These are phyloP conservation scores for Serripes groenlandicus DNA, from an alignment of 2,888 invertebrate genomes.

Conservation along the genomic window DNA sequence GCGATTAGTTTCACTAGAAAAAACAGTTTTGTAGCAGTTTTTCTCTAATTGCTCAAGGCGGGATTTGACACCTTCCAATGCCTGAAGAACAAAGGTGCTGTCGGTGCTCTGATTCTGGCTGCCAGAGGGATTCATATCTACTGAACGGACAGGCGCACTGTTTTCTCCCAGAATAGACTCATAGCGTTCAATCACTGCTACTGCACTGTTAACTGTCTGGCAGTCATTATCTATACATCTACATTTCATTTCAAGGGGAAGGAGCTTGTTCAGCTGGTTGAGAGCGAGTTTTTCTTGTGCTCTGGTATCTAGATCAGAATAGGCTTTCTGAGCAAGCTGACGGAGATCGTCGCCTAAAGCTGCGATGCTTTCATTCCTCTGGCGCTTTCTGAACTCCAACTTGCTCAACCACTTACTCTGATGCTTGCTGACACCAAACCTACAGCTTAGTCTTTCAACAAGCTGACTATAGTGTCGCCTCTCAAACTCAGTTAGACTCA, in stretches of 20 bases:
- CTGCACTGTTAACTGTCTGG: slow-evolving; percentile 48
- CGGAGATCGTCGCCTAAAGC: slow-evolving; percentile 31
- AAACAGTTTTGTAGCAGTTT: background rate
- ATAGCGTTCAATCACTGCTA: slow-evolving; percentile 53
- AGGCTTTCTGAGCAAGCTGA: slow-evolving; percentile 35
- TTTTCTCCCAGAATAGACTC: slow-evolving; percentile 49
- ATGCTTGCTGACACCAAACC: slow-evolving; percentile 39
- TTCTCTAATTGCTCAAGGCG: slow-evolving; percentile 18
- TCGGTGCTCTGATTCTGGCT: background rate
- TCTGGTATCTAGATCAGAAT: slow-evolving; percentile 14
- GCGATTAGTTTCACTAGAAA: background rate
- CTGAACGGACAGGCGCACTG: slow-evolving; percentile 25
- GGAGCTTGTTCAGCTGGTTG: slow-evolving; percentile 34
- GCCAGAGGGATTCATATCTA: slow-evolving; percentile 1
- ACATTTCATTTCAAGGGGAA: slow-evolving; percentile 58
- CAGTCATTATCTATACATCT: slow-evolving; percentile 62
- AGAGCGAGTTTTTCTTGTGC: slow-evolving; percentile 44
- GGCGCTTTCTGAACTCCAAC: slow-evolving; percentile 15
- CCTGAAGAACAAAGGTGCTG: background rate
- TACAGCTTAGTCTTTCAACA: slow-evolving; percentile 9
- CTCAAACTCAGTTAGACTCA: slow-evolving; percentile 22
- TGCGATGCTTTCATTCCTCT: slow-evolving; percentile 17
- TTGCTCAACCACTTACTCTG: slow-evolving; percentile 27
- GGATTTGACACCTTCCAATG: background rate
- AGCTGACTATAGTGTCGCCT: slow-evolving; percentile 26